These are phyloP conservation scores for Ophonus ardosiacus DNA, from an alignment of 2,888 invertebrate genomes.

Conservation along the genomic window DNA sequence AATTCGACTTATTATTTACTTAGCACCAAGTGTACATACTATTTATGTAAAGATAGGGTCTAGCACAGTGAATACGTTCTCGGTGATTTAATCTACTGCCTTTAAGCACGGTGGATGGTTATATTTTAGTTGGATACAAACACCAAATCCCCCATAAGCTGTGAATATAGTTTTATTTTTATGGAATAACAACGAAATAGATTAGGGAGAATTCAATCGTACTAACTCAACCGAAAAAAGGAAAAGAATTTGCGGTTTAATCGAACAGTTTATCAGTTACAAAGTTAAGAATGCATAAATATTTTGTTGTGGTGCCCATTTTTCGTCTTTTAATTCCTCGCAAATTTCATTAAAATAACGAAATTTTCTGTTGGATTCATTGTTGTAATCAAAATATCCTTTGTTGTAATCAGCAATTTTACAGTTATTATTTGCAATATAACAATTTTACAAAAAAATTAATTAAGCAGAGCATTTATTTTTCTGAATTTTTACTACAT, in stretches of 20 bases:
- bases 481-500: too few species aligned
- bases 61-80: background rate
- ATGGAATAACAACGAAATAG: slow-evolving; percentile 61
- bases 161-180: slow-evolving; percentile 55
- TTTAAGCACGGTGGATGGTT: slow-evolving; percentile 25
- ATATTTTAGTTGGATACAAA: slow-evolving; percentile 31
- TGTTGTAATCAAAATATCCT: background rate
- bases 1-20: slow-evolving; percentile 39
- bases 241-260: too few species aligned
- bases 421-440: slow-evolving; percentile 1
- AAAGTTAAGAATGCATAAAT: too few species aligned
- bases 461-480: background rate
- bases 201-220: background rate
- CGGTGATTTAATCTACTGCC: slow-evolving; percentile 7
- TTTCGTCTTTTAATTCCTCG: too few species aligned
- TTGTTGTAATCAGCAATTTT: background rate
- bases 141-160: slow-evolving; percentile 57
- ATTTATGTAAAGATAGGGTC: slow-evolving; percentile 53
- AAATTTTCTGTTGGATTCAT: background rate
- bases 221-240: background rate
- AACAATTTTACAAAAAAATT: background rate
- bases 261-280: too few species aligned
- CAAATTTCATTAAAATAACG: background rate
- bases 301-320: too few species aligned
- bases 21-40: slow-evolving; percentile 60